A percentile compares a stretch with the other conserved stretches of the same genome.
These are phyloP conservation scores for Cherax destructor DNA, from an alignment of 1,140 invertebrate genomes.

Conservation along the genomic window DNA sequence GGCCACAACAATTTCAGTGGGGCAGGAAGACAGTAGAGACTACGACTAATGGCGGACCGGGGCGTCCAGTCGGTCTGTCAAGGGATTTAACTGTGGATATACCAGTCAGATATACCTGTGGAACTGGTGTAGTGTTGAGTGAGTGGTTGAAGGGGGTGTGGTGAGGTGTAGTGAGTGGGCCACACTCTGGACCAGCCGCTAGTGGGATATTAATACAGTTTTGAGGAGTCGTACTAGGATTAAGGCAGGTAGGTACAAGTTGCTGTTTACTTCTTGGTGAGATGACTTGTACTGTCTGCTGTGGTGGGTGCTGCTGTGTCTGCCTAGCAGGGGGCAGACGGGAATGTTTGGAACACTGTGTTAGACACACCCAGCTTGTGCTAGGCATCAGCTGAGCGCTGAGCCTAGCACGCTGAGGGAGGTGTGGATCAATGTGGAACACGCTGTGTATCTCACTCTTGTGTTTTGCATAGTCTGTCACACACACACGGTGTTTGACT, in stretches of 20 bases:
- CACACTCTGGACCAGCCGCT: conserved; percentile 33
- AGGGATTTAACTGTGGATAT: conserved; percentile 51
- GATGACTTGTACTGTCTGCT: no score
- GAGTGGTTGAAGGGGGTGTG: conserved; percentile 33
- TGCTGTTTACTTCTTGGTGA: background rate
- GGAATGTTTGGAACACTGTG: background rate
- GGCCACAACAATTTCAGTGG: conserved; percentile 44
- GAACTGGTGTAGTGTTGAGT: conserved; percentile 34
- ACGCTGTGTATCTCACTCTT: conserved; percentile 42
- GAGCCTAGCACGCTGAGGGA: conserved; percentile 47
- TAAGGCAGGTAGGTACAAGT: conserved; percentile 49
- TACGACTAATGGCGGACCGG: conserved; percentile 61
- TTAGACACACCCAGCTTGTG: conserved; percentile 43
- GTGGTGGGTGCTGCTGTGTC: no score
- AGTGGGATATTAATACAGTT: conserved; percentile 18
- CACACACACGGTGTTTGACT: background rate
- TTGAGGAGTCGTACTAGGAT: conserved; percentile 13
- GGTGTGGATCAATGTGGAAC: conserved; percentile 53
- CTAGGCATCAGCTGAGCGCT: conserved; percentile 47
- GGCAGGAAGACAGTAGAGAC: conserved; percentile 40
- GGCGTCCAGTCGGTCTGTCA: conserved; percentile 48
- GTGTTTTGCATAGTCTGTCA: background rate
- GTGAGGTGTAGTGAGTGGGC: conserved; percentile 43
- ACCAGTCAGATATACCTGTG: conserved; percentile 18
- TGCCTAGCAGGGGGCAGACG: no score